phyloP scores from a whole-genome alignment of 2,888 invertebrate genomes.

The Lathronympha strigana region DNA sequence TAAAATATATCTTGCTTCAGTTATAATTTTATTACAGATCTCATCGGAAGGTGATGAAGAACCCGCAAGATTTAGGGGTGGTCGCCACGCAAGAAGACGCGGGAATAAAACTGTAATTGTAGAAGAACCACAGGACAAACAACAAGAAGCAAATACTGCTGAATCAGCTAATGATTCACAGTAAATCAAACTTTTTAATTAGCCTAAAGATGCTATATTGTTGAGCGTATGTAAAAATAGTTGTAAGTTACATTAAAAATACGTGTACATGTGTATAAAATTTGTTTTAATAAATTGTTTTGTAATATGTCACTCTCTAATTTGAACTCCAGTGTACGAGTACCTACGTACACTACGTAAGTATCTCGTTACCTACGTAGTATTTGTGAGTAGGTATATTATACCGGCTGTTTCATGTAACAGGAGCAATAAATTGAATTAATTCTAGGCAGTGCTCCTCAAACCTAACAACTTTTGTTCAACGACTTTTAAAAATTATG shows the following conservation, averaged over 20 bases:
- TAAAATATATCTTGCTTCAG: too few relatives aligned
- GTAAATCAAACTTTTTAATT: neutral
- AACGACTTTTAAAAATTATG: too few relatives aligned
- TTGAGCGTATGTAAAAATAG: slow-evolving; percentile 4
- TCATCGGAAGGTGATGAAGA: slow-evolving; percentile 54
- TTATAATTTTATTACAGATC: slow-evolving; percentile 50
- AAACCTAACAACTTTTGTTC: too few relatives aligned
- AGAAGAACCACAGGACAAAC: slow-evolving; percentile 50
- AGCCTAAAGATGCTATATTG: slow-evolving; percentile 27
- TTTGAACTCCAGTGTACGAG: too few relatives aligned
- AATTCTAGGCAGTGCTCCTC: too few relatives aligned
- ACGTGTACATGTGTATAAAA: neutral
- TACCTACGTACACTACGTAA: too few relatives aligned
- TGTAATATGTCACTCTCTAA: too few relatives aligned
- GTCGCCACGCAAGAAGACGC: slow-evolving; percentile 64
- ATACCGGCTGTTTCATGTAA: too few relatives aligned
- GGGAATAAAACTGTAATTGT: slow-evolving; percentile 57
- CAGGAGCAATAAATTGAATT: too few relatives aligned
- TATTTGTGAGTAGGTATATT: too few relatives aligned
- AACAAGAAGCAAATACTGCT: neutral
- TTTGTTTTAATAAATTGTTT: neutral
- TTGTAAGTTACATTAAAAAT: neutral
- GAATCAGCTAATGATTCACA: neutral
- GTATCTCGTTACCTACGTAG: too few relatives aligned
- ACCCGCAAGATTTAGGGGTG: slow-evolving; percentile 55